Evolutionary conservation across 2,113 vertebrate species (phyloP), one percentile per base, ranked within the genome.

Genomic region (Martes martes): DNA sequence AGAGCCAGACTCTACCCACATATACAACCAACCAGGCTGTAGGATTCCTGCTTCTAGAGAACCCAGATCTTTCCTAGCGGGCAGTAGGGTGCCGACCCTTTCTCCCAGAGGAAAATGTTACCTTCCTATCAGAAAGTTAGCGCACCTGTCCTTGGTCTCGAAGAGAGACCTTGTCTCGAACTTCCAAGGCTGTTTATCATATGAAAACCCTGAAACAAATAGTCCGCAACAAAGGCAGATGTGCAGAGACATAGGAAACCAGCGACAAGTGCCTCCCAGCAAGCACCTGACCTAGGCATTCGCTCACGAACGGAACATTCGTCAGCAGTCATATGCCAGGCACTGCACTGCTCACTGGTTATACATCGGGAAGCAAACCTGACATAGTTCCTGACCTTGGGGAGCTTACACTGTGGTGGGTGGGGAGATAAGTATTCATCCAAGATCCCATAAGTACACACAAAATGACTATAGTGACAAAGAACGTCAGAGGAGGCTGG

Each of bases 11-110:
- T 1, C 11, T 6, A 9, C 18, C 28, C 39, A 24, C 1, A 7
- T 15, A 6, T 4, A 4, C 6, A 11, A 31, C 10, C 45, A 21
- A 6, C 15, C 21, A 9, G 18, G 2, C 50, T 11, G 24, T 2
- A n/a, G 67, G 24, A 50, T 28, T 55, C 6, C 23, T 2, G 69
- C 6, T 14, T 6, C 18, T 45, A 19, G n/a, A 11, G 50, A 59
- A 4, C 16, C 47, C 0, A 0, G 76, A 45, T 2, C 11, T 42
- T 50, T 83, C 71, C 76, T 7, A 28, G 2, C 0, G 1, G 21
- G 21, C 15, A 15, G 19, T 28, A 39, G 63, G 47, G 42, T 1
- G 11, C 33, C 65, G 4, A 6, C 11, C 8, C 36, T n/a, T 33
- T 79, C 18, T 5, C 11, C 78, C 33, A 26, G 36, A 23, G 33